Conservation (phyloP, 2,888 invertebrate species). For the Eubasilissa splendida region DNA sequence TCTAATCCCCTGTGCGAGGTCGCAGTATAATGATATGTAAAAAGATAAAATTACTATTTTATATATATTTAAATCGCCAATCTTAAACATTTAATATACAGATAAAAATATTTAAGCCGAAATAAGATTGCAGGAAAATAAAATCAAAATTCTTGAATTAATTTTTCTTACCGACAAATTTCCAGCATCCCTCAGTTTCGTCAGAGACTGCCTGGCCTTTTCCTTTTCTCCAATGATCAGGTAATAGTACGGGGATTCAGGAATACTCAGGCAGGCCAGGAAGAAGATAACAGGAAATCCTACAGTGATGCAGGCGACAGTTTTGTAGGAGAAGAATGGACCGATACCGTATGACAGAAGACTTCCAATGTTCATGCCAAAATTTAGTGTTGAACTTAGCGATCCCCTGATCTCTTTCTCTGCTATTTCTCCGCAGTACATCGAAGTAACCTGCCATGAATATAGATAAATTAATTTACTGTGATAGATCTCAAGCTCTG, state of each 20-base stretch:
- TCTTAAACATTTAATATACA: no score
- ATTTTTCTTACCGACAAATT: slow-evolving; percentile 61
- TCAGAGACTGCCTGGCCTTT: slow-evolving; percentile 68
- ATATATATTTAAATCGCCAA: no score
- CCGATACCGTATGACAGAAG: slow-evolving; percentile 64
- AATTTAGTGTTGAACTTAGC: slow-evolving; percentile 71
- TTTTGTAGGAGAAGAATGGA: slow-evolving; percentile 67
- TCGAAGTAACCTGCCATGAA: slow-evolving; percentile 65
- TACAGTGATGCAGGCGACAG: slow-evolving; percentile 69
- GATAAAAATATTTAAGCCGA: no score
- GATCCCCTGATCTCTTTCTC: slow-evolving; percentile 73
- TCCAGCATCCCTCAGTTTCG: slow-evolving; percentile 66
- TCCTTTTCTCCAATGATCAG: slow-evolving; percentile 65
- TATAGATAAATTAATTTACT: no score
- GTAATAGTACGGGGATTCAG: slow-evolving; percentile 74
- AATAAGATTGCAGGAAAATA: neutral
- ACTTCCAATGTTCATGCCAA: slow-evolving; percentile 67
- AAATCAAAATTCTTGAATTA: neutral
- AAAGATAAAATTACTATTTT: no score
- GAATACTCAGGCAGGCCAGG: slow-evolving; percentile 69
- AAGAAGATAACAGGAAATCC: slow-evolving; percentile 68
- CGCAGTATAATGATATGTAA: no score
- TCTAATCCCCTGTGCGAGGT: neutral
- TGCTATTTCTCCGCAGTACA: slow-evolving; percentile 76
- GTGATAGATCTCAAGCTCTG: no score